Conservation (phyloP, 1,140 invertebrate genomes). For the Trichonephila clavipes region DNA sequence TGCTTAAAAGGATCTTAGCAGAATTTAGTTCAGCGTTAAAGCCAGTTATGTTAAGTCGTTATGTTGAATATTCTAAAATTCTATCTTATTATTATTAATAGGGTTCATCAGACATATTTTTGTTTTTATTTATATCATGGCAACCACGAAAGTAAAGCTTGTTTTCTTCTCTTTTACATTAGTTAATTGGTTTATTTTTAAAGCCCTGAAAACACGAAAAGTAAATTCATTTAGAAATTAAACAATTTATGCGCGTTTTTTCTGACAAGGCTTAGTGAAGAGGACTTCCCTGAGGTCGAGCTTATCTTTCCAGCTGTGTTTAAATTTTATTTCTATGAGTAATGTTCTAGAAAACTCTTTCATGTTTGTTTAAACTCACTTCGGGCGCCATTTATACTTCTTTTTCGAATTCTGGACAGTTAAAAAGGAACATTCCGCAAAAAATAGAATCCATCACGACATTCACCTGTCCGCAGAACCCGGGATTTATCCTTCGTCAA, state of each 20-base stretch:
- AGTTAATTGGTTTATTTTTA: not conserved
- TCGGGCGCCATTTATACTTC: constrained; percentile 14
- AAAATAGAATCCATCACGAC: constrained; percentile 30
- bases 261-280: not conserved
- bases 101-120: too few species aligned
- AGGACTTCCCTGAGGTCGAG: not conserved
- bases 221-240: not conserved
- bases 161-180: too few species aligned
- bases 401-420: not conserved
- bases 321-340: constrained; percentile 28
- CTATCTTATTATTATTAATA: too few species aligned
- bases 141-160: too few species aligned
- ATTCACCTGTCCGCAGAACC: constrained; percentile 32
- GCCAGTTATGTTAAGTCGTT: too few species aligned
- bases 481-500: constrained; percentile 17
- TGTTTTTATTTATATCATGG: too few species aligned
- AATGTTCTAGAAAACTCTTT: not conserved
- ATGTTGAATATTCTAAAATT: too few species aligned
- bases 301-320: not conserved
- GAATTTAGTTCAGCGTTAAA: too few species aligned
- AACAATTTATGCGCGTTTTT: not conserved
- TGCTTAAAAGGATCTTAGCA: too few species aligned
- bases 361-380: constrained; percentile 30
- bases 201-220: not conserved
- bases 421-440: constrained; percentile 9